Evolutionary conservation across 2,113 vertebrate species (phyloP).

Genomic region (Trachemys scripta): DNA sequence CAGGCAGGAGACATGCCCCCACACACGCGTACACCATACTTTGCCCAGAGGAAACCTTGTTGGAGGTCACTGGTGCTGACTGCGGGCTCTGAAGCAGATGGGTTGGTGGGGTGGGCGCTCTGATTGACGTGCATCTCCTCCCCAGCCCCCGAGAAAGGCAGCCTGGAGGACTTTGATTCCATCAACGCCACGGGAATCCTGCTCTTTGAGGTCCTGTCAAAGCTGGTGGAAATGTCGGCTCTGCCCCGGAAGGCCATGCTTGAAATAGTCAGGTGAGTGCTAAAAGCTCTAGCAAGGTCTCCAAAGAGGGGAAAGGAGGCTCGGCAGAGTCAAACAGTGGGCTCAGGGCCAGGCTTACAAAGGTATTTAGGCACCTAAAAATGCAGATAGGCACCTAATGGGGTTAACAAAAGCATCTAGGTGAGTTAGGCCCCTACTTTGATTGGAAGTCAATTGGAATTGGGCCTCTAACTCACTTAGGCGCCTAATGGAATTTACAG

Average conservation of each 20-base stretch:
- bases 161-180: not conserved
- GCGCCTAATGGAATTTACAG: too few relatives aligned
- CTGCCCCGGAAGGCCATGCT: conserved; percentile 20
- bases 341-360: not conserved
- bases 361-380: too few relatives aligned
- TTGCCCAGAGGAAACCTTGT: not conserved
- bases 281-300: not conserved
- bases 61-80: not conserved
- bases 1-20: not conserved
- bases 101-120: not conserved
- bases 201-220: conserved; percentile 69
- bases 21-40: not conserved
- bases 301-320: not conserved
- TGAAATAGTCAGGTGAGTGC: conserved; percentile 68
- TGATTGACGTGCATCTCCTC: not conserved
- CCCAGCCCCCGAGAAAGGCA: conserved; percentile 58
- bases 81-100: not conserved
- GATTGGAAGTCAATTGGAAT: too few relatives aligned
- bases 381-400: too few relatives aligned
- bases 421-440: too few relatives aligned
- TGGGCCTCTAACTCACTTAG: too few relatives aligned
- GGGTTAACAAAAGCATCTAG: too few relatives aligned
- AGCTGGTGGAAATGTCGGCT: conserved; percentile 67
- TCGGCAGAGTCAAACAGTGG: not conserved
- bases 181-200: conserved; percentile 47